These are phyloP conservation scores for Diachasma alloeum DNA, from an alignment of 1,140 invertebrate genomes.

Conservation along the genomic window DNA sequence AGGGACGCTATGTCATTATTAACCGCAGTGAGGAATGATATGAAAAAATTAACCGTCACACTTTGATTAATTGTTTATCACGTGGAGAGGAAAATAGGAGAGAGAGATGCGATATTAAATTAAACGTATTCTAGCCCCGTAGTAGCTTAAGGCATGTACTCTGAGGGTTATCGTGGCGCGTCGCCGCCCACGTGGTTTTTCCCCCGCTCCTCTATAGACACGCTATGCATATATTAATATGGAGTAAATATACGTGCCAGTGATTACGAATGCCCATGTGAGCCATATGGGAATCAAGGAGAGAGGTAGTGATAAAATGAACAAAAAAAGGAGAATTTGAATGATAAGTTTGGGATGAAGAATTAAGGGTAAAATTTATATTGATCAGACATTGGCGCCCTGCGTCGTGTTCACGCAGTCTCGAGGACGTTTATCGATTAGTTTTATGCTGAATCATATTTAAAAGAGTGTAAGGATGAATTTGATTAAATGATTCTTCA, in stretches of 20 bases:
- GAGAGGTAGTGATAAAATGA: background rate
- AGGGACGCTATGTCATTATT: background rate
- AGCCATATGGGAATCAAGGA: constrained; percentile 11
- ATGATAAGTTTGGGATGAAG: background rate
- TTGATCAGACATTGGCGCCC: background rate
- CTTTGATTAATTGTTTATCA: constrained; percentile 18
- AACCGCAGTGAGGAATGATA: background rate
- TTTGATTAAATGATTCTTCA: background rate
- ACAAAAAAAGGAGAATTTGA: background rate
- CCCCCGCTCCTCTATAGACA: background rate
- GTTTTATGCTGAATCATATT: background rate
- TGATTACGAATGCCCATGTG: constrained; percentile 16
- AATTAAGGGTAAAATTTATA: background rate
- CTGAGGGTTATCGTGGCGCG: background rate
- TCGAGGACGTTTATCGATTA: background rate
- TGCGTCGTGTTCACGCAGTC: background rate
- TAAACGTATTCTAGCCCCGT: constrained; percentile 8
- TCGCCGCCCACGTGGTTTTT: constrained; percentile 8
- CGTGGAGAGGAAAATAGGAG: background rate
- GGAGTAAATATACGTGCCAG: background rate
- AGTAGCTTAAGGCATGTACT: constrained; percentile 28
- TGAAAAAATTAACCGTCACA: constrained; percentile 7
- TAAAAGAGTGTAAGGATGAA: background rate
- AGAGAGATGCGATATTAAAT: constrained; percentile 11
- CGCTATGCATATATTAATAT: constrained; percentile 19